phyloP scores from a whole-genome alignment of 2,888 invertebrate species.

The Pseudococcus longispinus region DNA sequence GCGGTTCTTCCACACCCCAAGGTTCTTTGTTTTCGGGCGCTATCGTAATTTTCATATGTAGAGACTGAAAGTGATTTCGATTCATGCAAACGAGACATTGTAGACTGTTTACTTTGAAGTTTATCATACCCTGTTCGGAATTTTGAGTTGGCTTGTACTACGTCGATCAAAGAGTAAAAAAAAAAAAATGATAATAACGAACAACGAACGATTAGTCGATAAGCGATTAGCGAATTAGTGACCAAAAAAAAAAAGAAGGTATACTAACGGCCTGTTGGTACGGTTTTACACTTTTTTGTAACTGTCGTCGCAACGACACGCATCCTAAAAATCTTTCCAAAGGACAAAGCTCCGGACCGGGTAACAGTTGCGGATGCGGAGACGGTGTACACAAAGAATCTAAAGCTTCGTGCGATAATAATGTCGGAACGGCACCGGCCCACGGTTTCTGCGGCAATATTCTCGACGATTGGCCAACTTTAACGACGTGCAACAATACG shows the following conservation, averaged over 20 bases:
- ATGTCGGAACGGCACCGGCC: constrained; percentile 91
- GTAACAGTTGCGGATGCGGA: constrained; percentile 72
- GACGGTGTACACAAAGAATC: constrained; percentile 83
- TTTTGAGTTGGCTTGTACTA: constrained; percentile 31
- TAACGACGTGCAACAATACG: too few relatives aligned
- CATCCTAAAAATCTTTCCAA: constrained; percentile 92
- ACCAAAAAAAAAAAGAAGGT: too few relatives aligned
- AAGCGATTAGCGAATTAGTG: too few relatives aligned
- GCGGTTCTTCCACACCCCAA: constrained; percentile 85
- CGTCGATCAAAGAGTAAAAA: too few relatives aligned
- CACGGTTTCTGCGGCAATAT: constrained; percentile 82
- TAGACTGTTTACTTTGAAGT: constrained; percentile 87
- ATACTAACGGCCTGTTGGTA: too few relatives aligned
- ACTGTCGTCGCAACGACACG: constrained; percentile 85
- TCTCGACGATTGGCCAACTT: constrained; percentile 66
- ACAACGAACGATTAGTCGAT: too few relatives aligned
- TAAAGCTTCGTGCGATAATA: constrained; percentile 85
- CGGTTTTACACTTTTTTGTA: constrained; percentile 83
- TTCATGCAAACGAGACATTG: constrained; percentile 88
- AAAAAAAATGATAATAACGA: too few relatives aligned
- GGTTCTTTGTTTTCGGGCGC: constrained; percentile 85
- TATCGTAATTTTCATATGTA: constrained; percentile 82
- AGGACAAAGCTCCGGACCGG: constrained; percentile 78
- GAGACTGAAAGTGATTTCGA: constrained; percentile 85
- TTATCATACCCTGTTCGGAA: constrained; percentile 84